Conservation (phyloP, 2,113 vertebrate genomes). For the Apaloderma vittatum region DNA sequence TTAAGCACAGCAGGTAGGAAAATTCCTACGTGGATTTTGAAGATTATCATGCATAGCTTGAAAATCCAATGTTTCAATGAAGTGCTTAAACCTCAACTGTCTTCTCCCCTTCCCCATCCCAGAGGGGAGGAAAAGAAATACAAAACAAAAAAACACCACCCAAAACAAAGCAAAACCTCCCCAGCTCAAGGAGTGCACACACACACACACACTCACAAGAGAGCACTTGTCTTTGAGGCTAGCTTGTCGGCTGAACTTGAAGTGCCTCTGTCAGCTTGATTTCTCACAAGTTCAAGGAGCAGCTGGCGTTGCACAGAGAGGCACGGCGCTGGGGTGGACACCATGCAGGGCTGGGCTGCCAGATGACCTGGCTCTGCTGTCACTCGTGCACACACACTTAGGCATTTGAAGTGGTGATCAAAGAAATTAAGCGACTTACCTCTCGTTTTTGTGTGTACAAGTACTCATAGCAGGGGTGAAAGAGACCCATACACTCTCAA, state of each 20-base stretch:
- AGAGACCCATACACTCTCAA: neutral
- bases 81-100: neutral
- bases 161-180: neutral
- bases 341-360: neutral
- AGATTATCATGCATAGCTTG: neutral
- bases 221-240: neutral
- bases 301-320: neutral
- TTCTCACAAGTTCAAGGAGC: conserved; percentile 30
- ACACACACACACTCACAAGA: neutral
- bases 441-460: neutral
- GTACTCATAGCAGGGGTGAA: neutral
- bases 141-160: no score
- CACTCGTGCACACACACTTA: neutral
- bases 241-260: neutral
- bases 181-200: neutral
- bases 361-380: neutral
- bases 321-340: neutral
- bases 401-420: neutral
- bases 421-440: neutral
- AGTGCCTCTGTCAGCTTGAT: conserved; percentile 13
- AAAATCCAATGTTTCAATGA: neutral
- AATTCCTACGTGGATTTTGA: conserved; percentile 14
- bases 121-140: accelerated
- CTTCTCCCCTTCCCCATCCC: neutral
- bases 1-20: conserved; percentile 17